A percentile compares a stretch with the other conserved stretches of the same genome.
Evolutionary conservation across 1,140 invertebrate genomes (phyloP).

Genomic region (Bombyx mori): DNA sequence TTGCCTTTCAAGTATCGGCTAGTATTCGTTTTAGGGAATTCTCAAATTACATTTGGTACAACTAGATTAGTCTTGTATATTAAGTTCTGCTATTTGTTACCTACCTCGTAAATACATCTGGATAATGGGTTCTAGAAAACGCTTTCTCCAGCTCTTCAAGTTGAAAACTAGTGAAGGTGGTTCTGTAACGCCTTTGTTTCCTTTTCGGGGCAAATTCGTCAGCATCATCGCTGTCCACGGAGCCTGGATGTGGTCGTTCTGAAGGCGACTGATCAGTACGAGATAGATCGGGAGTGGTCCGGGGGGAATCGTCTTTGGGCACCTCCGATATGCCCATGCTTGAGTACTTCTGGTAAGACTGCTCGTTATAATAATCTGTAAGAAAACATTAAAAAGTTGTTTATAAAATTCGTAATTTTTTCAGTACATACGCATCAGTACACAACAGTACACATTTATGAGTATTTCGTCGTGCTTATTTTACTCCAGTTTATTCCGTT

Average conservation of each 20-base stretch:
- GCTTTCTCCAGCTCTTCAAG: slow-evolving; percentile 97
- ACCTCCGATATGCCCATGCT: slow-evolving; percentile 75
- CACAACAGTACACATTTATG: too few species aligned
- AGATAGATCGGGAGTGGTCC: slow-evolving; percentile 63
- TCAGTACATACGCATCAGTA: too few species aligned
- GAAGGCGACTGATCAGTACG: slow-evolving; percentile 50
- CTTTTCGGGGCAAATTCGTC: slow-evolving; percentile 88
- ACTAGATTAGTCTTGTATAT: too few species aligned
- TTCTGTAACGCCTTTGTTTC: slow-evolving; percentile 92
- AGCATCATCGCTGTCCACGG: slow-evolving; percentile 80
- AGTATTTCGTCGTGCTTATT: too few species aligned
- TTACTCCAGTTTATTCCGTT: too few species aligned
- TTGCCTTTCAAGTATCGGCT: too few species aligned
- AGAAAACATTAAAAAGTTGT: slow-evolving; percentile 7
- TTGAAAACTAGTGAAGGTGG: slow-evolving; percentile 96
- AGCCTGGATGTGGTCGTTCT: slow-evolving; percentile 71
- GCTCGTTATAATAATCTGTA: slow-evolving; percentile 53
- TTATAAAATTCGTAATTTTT: not conserved
- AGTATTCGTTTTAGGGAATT: too few species aligned
- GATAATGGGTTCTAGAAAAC: slow-evolving; percentile 97
- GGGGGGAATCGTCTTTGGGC: slow-evolving; percentile 72
- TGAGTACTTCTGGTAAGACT: slow-evolving; percentile 44
- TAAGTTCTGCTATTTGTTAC: slow-evolving; percentile 1
- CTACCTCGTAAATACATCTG: slow-evolving; percentile 97
- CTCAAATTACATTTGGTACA: too few species aligned